Percentiles rank a stretch among this genome's conserved stretches.
These are phyloP conservation scores for Diplosoma virens DNA, from an alignment of 23 tunicate genomes.

Conservation along the genomic window DNA sequence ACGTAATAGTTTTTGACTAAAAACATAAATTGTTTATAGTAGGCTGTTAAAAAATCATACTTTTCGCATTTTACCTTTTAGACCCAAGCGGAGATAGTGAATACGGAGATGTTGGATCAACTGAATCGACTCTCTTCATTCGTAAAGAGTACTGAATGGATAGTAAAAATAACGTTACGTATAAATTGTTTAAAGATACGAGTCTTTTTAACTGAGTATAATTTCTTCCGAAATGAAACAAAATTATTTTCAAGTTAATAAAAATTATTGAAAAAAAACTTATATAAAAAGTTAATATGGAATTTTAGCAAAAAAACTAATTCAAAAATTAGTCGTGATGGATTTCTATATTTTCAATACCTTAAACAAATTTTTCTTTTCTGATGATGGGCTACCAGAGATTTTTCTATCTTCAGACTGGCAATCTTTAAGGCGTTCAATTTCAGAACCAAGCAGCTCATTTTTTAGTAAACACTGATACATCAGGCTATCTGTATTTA, in stretches of 20 bases:
- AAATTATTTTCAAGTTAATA: too few species aligned
- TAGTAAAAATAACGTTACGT: too few species aligned
- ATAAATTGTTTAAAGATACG: too few species aligned
- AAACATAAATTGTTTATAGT: too few species aligned
- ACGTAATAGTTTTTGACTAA: constrained; percentile 72
- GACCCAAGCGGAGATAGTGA: constrained; percentile 84
- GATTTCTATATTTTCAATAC: too few species aligned
- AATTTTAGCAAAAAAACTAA: too few species aligned
- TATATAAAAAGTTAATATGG: too few species aligned
- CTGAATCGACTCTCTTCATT: constrained; percentile 72
- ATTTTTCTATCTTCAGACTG: constrained; percentile 73
- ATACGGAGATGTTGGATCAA: constrained; percentile 80
- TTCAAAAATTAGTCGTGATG: too few species aligned
- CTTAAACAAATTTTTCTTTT: constrained; percentile 84
- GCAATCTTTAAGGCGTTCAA: constrained; percentile 72
- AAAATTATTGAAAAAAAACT: too few species aligned
- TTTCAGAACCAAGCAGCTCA: constrained; percentile 85
- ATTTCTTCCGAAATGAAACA: too few species aligned
- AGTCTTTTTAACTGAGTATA: too few species aligned
- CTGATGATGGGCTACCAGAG: constrained; percentile 73
- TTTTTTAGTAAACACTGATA: constrained; percentile 82
- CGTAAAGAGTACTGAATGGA: constrained; percentile 70
- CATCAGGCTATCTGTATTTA: constrained; percentile 76
- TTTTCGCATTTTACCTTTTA: constrained; percentile 93
- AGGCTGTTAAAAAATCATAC: too few species aligned